Percentiles rank a stretch among this genome's conserved stretches.
Evolutionary conservation across 92 coral and sea anemone species (phyloP).

Genomic region (Phymanthus crucifer): DNA sequence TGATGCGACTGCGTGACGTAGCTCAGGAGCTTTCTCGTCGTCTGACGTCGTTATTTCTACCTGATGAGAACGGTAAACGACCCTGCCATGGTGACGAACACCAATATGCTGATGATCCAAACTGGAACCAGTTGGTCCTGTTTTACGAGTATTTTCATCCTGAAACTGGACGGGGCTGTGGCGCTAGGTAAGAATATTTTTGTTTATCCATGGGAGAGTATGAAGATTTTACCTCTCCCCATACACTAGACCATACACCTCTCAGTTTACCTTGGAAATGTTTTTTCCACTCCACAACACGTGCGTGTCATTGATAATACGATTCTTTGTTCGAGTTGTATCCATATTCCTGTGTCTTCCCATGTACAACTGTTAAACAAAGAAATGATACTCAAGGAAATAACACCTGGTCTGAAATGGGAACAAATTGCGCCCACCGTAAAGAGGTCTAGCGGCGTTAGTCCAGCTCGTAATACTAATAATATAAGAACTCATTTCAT

Average conservation of each 20-base stretch:
- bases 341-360: no score
- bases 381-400: no score
- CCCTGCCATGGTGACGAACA: constrained; percentile 93
- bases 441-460: no score
- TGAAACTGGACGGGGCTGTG: constrained; percentile 96
- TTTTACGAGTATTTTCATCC: constrained; percentile 97
- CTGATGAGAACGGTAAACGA: constrained; percentile 83
- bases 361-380: no score
- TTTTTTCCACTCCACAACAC: no score
- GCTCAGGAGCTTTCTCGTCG: constrained; percentile 89
- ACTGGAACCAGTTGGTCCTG: constrained; percentile 94
- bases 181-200: constrained; percentile 80
- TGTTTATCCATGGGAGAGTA: background rate
- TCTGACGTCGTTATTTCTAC: constrained; percentile 73
- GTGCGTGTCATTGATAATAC: no score
- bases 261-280: no score
- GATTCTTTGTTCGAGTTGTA: no score
- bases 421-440: background rate
- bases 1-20: constrained; percentile 91
- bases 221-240: no score
- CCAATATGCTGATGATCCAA: constrained; percentile 69
- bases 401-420: no score
- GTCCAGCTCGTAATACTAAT: no score
- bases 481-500: background rate
- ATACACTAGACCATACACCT: no score